Evolutionary conservation across 2,797 vertebrate species (phyloP), one percentile per base, ranked within the genome.

Genomic region (Gymnothorax reevesii): DNA sequence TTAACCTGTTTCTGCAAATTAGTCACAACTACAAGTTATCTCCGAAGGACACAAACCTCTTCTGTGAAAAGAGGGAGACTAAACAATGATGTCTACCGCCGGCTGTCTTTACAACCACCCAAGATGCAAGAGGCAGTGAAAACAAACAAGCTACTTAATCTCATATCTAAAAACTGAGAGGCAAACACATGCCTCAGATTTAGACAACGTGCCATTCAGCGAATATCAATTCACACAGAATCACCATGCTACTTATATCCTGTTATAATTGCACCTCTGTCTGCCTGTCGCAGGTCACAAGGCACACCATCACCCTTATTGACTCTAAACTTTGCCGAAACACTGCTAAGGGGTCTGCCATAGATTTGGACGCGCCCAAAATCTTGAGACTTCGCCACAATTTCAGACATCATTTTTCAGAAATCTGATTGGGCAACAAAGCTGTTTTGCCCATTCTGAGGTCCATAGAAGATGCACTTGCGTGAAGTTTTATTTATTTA

Each of bases 181-280:
- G 20, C 33, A 49, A 79, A 79, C 33, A 77, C 15, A 12, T 17
- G 5, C 22, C 73, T 52, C 49, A 17, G 52, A 52, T 42, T 7
- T 7, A 49, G 52, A 49, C 42, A 73, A 42, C 17, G 54, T 33
- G 52, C 54, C 9, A 54, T 52, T 79, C 42, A 15, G 15, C 9
- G 42, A 4, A 12, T 13, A 49, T 77, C 17, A 77, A 52, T 54
- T 73, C 25, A 27, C n/a, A 82, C 80, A 17, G n/a, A 33, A 13
- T 62, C 52, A 54, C 27, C 54, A 71, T 83, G 71, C 87, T 62
- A 86, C 62, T 86, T 42, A 42, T 42, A 42, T 42, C 33, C 33
- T 42, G 33, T 2, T 42, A 42, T 42, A 42, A 42, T 42, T 42
- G 33, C 33, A 42, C 33, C 33, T 42, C 33, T 42, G 33, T 42